Evolutionary conservation across 2,113 vertebrate species (phyloP).

Genomic region (Reinhardtius hippoglossoides): DNA sequence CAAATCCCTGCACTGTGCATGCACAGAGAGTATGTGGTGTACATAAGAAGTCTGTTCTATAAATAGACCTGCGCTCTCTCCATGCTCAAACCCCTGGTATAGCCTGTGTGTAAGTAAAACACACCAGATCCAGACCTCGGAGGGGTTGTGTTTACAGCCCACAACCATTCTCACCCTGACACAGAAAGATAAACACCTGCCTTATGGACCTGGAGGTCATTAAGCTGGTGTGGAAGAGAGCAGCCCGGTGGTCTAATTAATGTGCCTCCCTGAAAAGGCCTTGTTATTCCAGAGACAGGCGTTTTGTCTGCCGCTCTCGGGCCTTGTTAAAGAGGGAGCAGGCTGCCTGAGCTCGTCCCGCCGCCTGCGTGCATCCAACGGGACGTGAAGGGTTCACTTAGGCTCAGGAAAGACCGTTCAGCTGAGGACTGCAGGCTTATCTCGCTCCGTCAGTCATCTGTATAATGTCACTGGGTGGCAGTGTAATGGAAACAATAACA

Average conservation of each 20-base stretch:
- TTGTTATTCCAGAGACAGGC: constrained; percentile 52
- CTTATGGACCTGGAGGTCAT: constrained; percentile 46
- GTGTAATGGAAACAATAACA: constrained; percentile 49
- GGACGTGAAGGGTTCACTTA: constrained; percentile 54
- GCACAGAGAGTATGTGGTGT: background rate
- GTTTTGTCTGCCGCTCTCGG: constrained; percentile 54
- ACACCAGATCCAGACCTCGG: constrained; percentile 22
- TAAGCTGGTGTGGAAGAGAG: constrained; percentile 53
- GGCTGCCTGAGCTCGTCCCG: constrained; percentile 20
- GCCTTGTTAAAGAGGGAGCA: constrained; percentile 55
- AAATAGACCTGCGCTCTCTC: background rate
- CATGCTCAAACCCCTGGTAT: background rate
- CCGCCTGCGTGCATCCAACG: constrained; percentile 11
- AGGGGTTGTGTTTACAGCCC: constrained; percentile 13
- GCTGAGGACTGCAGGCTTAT: constrained; percentile 35
- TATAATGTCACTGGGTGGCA: constrained; percentile 45
- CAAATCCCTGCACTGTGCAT: constrained; percentile 7
- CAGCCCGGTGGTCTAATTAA: constrained; percentile 62
- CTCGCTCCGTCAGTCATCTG: constrained; percentile 40
- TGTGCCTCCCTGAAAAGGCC: constrained; percentile 45
- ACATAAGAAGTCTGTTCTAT: background rate
- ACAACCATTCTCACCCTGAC: constrained; percentile 15
- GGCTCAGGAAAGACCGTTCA: constrained; percentile 41
- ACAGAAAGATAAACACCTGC: constrained; percentile 54
- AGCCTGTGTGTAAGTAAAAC: constrained; percentile 14